Conservation (phyloP, 2,113 vertebrate genomes). For the Chitala chitala region DNA sequence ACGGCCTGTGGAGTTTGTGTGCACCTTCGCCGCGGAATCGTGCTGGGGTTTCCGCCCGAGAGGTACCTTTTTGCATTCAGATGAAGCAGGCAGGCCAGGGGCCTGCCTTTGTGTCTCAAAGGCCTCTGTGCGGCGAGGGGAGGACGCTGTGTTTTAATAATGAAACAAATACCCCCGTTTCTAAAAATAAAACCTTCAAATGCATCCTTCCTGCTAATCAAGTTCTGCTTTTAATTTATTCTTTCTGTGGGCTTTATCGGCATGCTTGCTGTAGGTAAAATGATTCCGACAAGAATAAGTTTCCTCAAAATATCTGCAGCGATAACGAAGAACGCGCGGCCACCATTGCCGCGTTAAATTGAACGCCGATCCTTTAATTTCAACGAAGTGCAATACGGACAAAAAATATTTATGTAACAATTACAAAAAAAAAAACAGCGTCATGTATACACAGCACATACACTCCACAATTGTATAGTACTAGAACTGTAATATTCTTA, state of each 20-base stretch:
- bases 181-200: slow-evolving; percentile 41
- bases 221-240: slow-evolving; percentile 45
- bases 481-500: too few species aligned
- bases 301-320: slow-evolving; percentile 28
- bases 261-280: slow-evolving; percentile 48
- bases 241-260: slow-evolving; percentile 44
- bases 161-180: slow-evolving; percentile 32
- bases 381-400: slow-evolving; percentile 5
- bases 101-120: not conserved
- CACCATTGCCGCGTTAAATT: slow-evolving; percentile 29
- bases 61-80: not conserved
- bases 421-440: not conserved
- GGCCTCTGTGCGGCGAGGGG: not conserved
- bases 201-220: slow-evolving; percentile 39
- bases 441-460: too few species aligned
- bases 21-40: not conserved
- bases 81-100: not conserved
- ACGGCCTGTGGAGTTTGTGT: slow-evolving; percentile 4
- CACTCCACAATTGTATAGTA: too few species aligned
- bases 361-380: slow-evolving; percentile 29
- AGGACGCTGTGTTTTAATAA: slow-evolving; percentile 1
- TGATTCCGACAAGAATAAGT: slow-evolving; percentile 42
- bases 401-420: not conserved
- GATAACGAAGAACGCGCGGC: slow-evolving; percentile 33
- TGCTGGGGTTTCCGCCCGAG: not conserved